Evolutionary conservation across 2,797 vertebrate genomes (phyloP).

Genomic region (Bufotes viridis): DNA sequence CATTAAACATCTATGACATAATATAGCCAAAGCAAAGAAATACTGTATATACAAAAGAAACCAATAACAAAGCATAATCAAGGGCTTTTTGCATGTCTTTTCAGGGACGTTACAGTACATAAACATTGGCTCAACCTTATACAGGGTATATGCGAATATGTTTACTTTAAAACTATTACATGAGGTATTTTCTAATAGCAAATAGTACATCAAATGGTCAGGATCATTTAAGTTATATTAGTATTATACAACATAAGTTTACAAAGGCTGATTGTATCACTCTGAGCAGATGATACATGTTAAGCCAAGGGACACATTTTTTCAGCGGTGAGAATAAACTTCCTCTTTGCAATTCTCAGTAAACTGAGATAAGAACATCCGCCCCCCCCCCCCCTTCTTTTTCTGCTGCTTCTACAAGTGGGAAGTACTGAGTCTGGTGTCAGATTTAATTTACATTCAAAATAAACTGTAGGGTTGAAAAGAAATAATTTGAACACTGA

Average conservation of each 20-base stretch:
- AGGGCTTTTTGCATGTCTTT: background rate
- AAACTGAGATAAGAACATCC: background rate
- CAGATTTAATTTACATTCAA: background rate
- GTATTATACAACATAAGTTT: background rate
- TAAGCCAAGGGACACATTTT: background rate
- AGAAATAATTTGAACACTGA: background rate
- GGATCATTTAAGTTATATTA: slow-evolving; percentile 18
- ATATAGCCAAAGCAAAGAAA: background rate
- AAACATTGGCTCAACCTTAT: slow-evolving; percentile 7
- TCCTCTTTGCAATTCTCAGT: background rate
- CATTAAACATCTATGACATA: background rate
- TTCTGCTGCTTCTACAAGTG: background rate
- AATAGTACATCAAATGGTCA: background rate
- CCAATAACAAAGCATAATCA: background rate
- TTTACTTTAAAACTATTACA: background rate
- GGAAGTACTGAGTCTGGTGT: background rate
- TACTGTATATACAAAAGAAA: slow-evolving; percentile 25
- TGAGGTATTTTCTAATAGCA: slow-evolving; percentile 37
- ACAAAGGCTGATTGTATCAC: background rate
- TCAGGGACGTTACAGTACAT: slow-evolving; percentile 46
- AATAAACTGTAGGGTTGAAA: background rate
- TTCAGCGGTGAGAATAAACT: background rate
- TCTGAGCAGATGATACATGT: background rate
- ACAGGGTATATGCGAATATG: slow-evolving; percentile 5
- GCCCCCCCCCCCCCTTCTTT: background rate